phyloP scores from a whole-genome alignment of 2,888 invertebrate genomes.

The Orchesella flavescens region DNA sequence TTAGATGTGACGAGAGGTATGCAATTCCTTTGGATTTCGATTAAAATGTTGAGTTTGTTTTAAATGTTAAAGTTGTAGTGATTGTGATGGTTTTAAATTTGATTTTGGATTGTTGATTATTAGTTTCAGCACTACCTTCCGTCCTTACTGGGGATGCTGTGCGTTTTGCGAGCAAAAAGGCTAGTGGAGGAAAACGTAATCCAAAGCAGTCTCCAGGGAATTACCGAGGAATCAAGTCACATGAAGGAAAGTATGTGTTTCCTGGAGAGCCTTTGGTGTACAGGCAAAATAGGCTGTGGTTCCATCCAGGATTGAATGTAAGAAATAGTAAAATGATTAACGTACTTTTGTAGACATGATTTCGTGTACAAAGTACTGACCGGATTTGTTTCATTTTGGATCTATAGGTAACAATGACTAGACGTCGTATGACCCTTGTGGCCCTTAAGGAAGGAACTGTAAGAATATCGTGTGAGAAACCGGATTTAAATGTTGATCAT shows the following conservation, averaged over 20 bases:
- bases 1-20: too few relatives aligned
- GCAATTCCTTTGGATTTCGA: too few relatives aligned
- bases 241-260: conserved; percentile 57
- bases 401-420: conserved; percentile 84
- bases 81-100: neutral
- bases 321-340: neutral
- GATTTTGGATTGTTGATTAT: neutral
- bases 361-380: too few relatives aligned
- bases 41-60: too few relatives aligned
- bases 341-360: too few relatives aligned
- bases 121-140: neutral
- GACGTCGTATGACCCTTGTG: conserved; percentile 83
- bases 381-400: neutral
- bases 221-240: conserved; percentile 50
- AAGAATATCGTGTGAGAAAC: conserved; percentile 86
- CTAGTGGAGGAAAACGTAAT: conserved; percentile 61
- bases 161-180: conserved; percentile 69
- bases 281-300: conserved; percentile 58
- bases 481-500: conserved; percentile 86
- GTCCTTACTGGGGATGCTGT: conserved; percentile 16
- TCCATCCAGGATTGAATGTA: conserved; percentile 70
- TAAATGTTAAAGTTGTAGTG: neutral
- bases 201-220: conserved; percentile 60
- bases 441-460: conserved; percentile 88
- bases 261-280: conserved; percentile 59